Conservation (phyloP, 2,888 invertebrate genomes). For the Xiphydria camelus region DNA sequence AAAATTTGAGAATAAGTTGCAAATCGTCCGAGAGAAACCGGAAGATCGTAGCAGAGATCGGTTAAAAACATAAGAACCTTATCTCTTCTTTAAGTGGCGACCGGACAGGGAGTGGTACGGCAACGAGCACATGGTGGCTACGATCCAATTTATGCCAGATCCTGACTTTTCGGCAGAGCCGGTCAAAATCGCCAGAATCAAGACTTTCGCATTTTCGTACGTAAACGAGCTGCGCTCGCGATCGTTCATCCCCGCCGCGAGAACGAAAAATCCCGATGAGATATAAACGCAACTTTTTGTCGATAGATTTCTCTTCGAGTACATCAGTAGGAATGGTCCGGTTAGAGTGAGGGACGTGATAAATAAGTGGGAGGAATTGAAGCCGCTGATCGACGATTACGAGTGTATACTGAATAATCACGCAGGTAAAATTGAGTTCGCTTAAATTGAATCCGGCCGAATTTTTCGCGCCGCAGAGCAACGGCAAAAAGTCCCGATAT, state of each 20-base stretch:
- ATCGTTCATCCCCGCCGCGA: too few relatives aligned
- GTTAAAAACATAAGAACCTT: too few relatives aligned
- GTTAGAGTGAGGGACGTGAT: constrained; percentile 20
- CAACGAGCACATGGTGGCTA: constrained; percentile 19
- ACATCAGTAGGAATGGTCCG: constrained; percentile 27
- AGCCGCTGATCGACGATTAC: constrained; percentile 15
- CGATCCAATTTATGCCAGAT: constrained; percentile 15
- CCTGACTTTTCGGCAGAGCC: constrained; percentile 18
- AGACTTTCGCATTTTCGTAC: constrained; percentile 29
- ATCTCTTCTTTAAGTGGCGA: constrained; percentile 24
- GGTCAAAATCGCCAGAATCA: constrained; percentile 13
- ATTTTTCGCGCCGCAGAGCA: too few relatives aligned
- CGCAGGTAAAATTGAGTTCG: constrained; percentile 15
- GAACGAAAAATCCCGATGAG: too few relatives aligned
- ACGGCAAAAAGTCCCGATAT: too few relatives aligned
- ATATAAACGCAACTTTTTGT: background rate
- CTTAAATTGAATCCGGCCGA: too few relatives aligned
- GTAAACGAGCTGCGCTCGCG: too few relatives aligned
- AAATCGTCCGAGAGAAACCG: too few relatives aligned
- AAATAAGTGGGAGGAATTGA: constrained; percentile 24
- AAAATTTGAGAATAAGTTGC: too few relatives aligned
- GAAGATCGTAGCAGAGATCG: too few relatives aligned
- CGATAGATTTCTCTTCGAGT: constrained; percentile 27
- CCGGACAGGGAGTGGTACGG: constrained; percentile 26
- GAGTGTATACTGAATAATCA: constrained; percentile 15